Evolutionary conservation across 1,140 invertebrate species (phyloP), one percentile per base, ranked within the genome.

Genomic region (Lethrus apterus): DNA sequence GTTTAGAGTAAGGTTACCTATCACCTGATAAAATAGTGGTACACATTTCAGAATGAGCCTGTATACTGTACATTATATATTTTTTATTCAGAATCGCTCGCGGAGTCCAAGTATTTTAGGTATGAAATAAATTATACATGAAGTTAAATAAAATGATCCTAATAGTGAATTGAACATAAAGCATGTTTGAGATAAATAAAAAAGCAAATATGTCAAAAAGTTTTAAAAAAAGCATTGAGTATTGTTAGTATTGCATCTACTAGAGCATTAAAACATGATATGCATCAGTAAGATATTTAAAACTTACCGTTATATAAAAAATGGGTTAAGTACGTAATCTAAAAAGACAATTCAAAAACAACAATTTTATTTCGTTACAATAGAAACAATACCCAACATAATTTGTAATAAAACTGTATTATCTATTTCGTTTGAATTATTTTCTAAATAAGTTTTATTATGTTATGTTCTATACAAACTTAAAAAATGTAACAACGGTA

Each of bases 341-440:
- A 21, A 38, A 21, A 38, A 38, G 18, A 38, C 20, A 21, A 10
- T 38, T 21, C 18, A 18, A 21, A n/a, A 18, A 9, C n/a, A 38
- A 34, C 5, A 3, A 42, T 45, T 41, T 45, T 47, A 48, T 46
- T 44, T 29, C 15, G 23, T 31, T 32, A 57, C 55, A 57, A 59
- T 57, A 56, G 41, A 38, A 59, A 59, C 57, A 59, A 55, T 59
- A 59, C 55, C 56, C 57, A 55, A 56, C 31, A 55, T 38, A 45
- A 24, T 44, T 31, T 8, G 4, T 9, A 17, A 4, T 13, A 3
- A 13, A 38, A 38, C 20, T 38, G 13, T 14, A 2, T 33, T 33
- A 14, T 9, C 5, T 38, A 29, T 9, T 8, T 26, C 40, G 17
- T 24, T 26, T 18, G 2, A 15, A 20, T 23, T 23, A 26, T n/a